phyloP scores from a whole-genome alignment of 53 echinoderm and acorn worm genomes.

The Henricia sp. region DNA sequence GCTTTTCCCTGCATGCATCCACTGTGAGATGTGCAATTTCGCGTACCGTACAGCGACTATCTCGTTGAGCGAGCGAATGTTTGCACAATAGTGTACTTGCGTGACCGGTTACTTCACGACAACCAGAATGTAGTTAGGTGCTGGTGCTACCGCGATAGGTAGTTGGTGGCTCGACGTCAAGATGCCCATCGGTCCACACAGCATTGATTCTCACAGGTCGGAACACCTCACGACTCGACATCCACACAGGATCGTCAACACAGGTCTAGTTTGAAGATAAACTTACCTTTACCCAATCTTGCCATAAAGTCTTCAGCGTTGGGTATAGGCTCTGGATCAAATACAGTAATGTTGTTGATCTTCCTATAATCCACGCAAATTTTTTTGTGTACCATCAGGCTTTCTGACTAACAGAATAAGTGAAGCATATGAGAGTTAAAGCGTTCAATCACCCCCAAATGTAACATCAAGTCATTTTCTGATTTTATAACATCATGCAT shows the following conservation, averaged over 20 bases:
- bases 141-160: too few relatives aligned
- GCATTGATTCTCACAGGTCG: too few relatives aligned
- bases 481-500: constrained; percentile 35
- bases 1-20: too few relatives aligned
- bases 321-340: constrained; percentile 47
- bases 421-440: constrained; percentile 21
- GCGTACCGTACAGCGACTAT: too few relatives aligned
- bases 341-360: constrained; percentile 14
- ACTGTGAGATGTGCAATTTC: too few relatives aligned
- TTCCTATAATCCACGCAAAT: constrained; percentile 43
- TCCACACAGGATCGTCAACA: constrained; percentile 38
- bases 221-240: too few relatives aligned
- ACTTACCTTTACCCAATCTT: neutral
- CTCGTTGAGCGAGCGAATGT: too few relatives aligned
- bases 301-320: constrained; percentile 17
- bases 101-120: too few relatives aligned
- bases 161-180: too few relatives aligned
- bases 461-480: constrained; percentile 24
- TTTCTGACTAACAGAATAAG: constrained; percentile 37
- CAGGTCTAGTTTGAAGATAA: constrained; percentile 39
- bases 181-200: too few relatives aligned
- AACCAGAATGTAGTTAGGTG: too few relatives aligned
- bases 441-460: constrained; percentile 28
- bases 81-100: too few relatives aligned
- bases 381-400: constrained; percentile 17